Percentiles rank a stretch among this genome's conserved stretches.
These are phyloP conservation scores for Patiria miniata DNA, from an alignment of 35 echinoderm and acorn worm genomes.

Conservation along the genomic window DNA sequence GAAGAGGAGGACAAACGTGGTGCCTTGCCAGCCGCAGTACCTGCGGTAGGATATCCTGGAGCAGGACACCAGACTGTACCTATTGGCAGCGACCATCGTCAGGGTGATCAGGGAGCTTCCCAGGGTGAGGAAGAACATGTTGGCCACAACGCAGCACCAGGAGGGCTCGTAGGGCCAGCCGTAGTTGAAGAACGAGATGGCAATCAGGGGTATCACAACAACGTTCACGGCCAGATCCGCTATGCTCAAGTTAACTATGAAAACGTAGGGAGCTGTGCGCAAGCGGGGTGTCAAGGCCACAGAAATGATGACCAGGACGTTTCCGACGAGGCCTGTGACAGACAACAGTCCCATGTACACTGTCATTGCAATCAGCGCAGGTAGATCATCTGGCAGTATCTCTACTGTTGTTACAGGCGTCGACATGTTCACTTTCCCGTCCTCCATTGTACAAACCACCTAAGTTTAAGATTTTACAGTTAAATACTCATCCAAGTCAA, in stretches of 20 bases:
- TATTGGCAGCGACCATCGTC: constrained; percentile 51
- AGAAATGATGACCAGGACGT: constrained; percentile 59
- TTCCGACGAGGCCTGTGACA: constrained; percentile 46
- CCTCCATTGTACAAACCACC: too few species aligned
- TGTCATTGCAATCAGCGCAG: background rate
- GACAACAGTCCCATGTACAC: constrained; percentile 13
- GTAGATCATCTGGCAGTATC: too few species aligned
- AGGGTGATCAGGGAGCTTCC: constrained; percentile 45
- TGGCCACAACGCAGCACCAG: constrained; percentile 31
- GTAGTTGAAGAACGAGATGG: constrained; percentile 31
- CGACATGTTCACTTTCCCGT: too few species aligned
- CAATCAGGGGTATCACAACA: constrained; percentile 14
- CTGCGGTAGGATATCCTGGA: background rate
- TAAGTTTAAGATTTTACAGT: too few species aligned
- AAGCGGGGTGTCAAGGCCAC: background rate
- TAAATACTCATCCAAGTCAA: too few species aligned
- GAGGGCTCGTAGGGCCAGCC: constrained; percentile 29
- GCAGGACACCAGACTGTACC: constrained; percentile 32
- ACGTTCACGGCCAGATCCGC: constrained; percentile 23
- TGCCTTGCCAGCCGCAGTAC: constrained; percentile 24
- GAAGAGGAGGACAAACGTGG: background rate
- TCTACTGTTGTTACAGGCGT: too few species aligned
- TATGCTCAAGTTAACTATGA: constrained; percentile 20
- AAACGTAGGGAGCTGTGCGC: background rate
- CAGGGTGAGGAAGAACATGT: constrained; percentile 37